Conservation (phyloP, 2,113 vertebrate species). For the Pitta sordida region DNA sequence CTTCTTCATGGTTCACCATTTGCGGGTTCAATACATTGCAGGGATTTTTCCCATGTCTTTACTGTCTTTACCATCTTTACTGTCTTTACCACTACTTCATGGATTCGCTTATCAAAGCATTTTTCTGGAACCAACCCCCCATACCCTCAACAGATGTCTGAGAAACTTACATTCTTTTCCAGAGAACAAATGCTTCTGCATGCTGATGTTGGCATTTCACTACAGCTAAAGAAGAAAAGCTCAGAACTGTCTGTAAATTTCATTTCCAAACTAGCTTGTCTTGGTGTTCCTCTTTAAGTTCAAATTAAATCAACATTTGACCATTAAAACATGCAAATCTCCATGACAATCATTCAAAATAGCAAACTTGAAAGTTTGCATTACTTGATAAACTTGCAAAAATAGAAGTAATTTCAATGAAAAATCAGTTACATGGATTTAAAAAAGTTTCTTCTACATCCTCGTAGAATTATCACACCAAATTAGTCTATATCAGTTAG, state of each 20-base stretch:
- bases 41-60: no score
- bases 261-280: not conserved
- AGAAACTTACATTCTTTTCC: not conserved
- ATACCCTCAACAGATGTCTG: not conserved
- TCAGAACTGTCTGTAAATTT: not conserved
- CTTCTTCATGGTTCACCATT: no score
- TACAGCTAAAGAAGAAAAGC: not conserved
- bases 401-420: not conserved
- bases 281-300: not conserved
- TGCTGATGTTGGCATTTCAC: not conserved
- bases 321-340: not conserved
- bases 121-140: no score
- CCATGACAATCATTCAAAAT: not conserved
- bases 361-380: not conserved
- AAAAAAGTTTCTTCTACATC: not conserved
- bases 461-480: not conserved
- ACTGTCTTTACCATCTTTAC: no score
- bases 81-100: no score
- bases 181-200: not conserved
- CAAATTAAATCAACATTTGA: not conserved
- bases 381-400: not conserved
- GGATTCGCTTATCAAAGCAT: no score
- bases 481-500: not conserved
- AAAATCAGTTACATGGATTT: not conserved
- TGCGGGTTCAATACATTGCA: no score